These are phyloP conservation scores for Sparus aurata DNA, from an alignment of 2,797 vertebrate genomes.

Conservation along the genomic window DNA sequence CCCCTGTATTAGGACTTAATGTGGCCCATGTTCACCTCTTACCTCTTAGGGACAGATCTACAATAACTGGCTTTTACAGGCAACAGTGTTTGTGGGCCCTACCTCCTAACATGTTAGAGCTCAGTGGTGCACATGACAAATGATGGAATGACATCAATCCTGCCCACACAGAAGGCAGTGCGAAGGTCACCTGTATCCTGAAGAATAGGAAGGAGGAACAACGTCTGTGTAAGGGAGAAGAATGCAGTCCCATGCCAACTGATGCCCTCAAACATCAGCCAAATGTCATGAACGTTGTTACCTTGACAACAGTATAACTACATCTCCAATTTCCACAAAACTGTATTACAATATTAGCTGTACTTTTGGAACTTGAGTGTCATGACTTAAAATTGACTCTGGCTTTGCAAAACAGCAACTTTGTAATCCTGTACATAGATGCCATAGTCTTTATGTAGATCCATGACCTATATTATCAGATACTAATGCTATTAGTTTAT, in stretches of 20 bases:
- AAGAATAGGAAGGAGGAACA: slow-evolving; percentile 17
- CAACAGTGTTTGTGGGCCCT: not conserved
- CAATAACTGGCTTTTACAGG: not conserved
- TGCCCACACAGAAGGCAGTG: not conserved
- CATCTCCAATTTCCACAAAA: too few relatives aligned
- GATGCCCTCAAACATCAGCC: not conserved
- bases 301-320: not conserved
- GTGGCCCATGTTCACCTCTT: not conserved
- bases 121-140: not conserved
- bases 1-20: not conserved
- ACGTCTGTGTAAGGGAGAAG: slow-evolving; percentile 13
- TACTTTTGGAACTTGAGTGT: not conserved
- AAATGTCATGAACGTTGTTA: not conserved
- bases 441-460: too few relatives aligned
- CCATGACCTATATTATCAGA: too few relatives aligned
- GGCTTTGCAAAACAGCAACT: too few relatives aligned
- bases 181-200: slow-evolving; percentile 39
- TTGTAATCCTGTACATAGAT: too few relatives aligned
- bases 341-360: not conserved
- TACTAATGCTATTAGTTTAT: too few relatives aligned
- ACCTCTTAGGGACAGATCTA: not conserved
- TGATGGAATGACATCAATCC: not conserved
- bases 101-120: not conserved
- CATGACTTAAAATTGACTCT: not conserved
- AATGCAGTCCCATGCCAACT: slow-evolving; percentile 5